Evolutionary conservation across 2,888 invertebrate species (phyloP).

Genomic region (Rhorus exstirpatorius): DNA sequence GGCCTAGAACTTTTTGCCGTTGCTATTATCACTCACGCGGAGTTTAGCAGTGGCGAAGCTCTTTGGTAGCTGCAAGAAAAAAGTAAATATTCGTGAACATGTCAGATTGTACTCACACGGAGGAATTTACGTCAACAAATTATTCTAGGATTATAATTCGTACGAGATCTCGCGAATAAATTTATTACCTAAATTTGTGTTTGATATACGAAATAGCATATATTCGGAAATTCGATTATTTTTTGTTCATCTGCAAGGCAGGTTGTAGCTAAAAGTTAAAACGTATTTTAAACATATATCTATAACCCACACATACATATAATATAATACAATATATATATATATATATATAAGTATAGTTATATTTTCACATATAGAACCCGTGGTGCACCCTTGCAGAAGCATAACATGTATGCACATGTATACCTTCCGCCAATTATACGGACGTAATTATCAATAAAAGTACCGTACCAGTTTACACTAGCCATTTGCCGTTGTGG

Average conservation of each 20-base stretch:
- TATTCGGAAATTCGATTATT: neutral
- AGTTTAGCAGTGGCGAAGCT: neutral
- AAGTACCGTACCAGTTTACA: conserved; percentile 23
- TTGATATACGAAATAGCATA: neutral
- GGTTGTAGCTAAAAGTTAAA: neutral
- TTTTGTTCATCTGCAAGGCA: neutral
- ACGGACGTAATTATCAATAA: conserved; percentile 67
- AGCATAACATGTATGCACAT: conserved; percentile 7
- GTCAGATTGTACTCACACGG: too few species aligned
- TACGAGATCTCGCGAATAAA: neutral
- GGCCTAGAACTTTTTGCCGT: conserved; percentile 3
- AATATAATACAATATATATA: too few species aligned
- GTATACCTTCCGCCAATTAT: conserved; percentile 54
- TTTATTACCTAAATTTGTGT: neutral
- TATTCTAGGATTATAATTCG: too few species aligned
- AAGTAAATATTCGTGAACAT: too few species aligned
- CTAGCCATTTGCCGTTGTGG: conserved; percentile 20
- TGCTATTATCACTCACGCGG: neutral
- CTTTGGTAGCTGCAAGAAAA: neutral
- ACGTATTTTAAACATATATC: neutral
- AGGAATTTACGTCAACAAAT: too few species aligned
- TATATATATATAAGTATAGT: neutral
- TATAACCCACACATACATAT: too few species aligned
- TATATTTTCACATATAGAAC: neutral
- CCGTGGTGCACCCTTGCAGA: neutral